A percentile compares a stretch with the other conserved stretches of the same genome.
Conservation (phyloP, 2,113 vertebrate species). For the Tretioscincus oriximinensis region DNA sequence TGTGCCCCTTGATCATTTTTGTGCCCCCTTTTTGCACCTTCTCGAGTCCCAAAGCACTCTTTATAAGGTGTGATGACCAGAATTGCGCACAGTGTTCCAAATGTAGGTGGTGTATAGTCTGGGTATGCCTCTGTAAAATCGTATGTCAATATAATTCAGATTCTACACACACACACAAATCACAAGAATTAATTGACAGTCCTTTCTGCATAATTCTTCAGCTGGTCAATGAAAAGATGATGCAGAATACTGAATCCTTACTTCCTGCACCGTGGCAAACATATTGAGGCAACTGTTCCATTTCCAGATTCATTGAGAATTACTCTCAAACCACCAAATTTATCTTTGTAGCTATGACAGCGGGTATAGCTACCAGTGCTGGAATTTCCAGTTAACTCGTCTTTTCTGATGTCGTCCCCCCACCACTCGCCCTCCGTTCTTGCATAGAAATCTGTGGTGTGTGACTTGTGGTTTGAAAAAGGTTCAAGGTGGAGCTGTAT, state of each 20-base stretch:
- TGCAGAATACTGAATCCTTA: background rate
- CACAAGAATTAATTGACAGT: background rate
- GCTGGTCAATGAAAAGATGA: background rate
- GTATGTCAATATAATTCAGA: background rate
- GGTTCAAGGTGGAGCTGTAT: no score
- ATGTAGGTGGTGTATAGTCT: background rate
- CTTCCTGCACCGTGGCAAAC: background rate
- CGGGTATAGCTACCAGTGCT: background rate
- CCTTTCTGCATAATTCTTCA: background rate
- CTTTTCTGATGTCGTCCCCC: no score
- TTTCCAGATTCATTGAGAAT: background rate
- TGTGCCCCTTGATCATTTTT: no score
- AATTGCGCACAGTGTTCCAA: no score
- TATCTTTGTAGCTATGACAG: background rate
- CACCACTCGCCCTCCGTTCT: no score
- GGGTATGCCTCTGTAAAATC: no score
- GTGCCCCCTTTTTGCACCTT: no score
- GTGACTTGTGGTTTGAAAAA: no score
- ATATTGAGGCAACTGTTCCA: background rate
- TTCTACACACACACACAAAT: no score
- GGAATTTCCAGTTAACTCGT: background rate
- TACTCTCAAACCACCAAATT: background rate
- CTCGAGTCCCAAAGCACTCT: no score
- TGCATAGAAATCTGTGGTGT: background rate
- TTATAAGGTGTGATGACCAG: no score